Base-by-base conservation (phyloP, 2,797 vertebrate species). In the Pitangus sulphuratus region DNA sequence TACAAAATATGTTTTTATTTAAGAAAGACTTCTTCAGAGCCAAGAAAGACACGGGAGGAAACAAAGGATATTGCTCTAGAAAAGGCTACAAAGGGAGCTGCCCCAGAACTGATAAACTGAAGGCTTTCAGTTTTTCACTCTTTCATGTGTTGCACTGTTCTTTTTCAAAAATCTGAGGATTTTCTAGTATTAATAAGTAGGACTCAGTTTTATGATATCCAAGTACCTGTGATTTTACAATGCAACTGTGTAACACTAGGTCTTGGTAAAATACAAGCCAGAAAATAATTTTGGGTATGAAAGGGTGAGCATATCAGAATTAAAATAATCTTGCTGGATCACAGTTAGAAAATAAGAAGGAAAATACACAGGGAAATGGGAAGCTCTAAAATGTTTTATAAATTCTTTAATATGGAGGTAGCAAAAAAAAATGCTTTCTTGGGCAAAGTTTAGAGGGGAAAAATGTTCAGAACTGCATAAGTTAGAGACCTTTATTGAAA, bases 241-340 rank as follows among this genome's bases (percentile, higher is more conserved):
- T 47, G 12, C 2, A 56, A 40, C 2, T 15, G 10, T 24, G 7
- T 37, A 74, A 65, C 4, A 33, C 0, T 0, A 21, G 6, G 1
- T 30, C 45, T 54, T 12, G 1, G 7, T 68, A 60, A 87, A 93
- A 60, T 2, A 11, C 12, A 60, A n/a, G 17, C 47, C 47, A 54
- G 20, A 65, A 88, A 76, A 2, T 37, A 31, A 30, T 50, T 89
- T 20, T 39, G 14, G 39, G 10, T 13, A n/a, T 9, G 12, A 89
- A 86, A 47, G 4, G 13, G 18, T 22, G 33, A 62, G 17, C 8
- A 19, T n/a, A 76, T 17, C 18, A 45, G 30, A 74, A 81, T 33
- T 15, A 62, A 92, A 93, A 54, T 18, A 54, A 81, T 40, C 30
- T 18, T 60, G 5, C 12, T 83, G 33, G 15, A 47, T 40, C 22